Evolutionary conservation across 2,113 vertebrate genomes (phyloP), one percentile per base, ranked within the genome.

Genomic region (Cavia porcellus): DNA sequence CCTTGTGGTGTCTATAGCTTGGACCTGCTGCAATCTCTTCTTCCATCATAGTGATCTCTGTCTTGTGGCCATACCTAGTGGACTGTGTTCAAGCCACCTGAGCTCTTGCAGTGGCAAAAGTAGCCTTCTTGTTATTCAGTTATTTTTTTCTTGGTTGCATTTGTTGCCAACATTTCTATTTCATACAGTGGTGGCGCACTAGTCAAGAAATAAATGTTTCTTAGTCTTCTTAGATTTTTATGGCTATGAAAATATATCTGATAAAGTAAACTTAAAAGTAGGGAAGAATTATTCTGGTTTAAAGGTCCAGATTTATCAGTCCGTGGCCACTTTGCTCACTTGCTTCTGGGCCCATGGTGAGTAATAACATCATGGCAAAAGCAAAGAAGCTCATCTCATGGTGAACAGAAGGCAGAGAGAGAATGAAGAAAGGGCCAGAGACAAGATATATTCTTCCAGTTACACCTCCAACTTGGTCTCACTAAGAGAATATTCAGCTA

Each of bases 1-100:
- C 11, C 15, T 75, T 70, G 68, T 20, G 2, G 3, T 2, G 2
- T 42, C 79, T 86, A 3, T 2, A 68, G 1, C 17, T 47, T 30
- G n/a, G 52, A 32, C 5, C 13, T 24, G 6, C 52, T 57, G 1
- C 24, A 25, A 30, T 11, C 0, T 0, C 32, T 5, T 74, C 66
- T 86, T 55, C 12, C 17, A 24, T 5, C 0, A 13, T 38, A 32
- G n/a, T 77, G 11, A 10, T 55, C 13, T 92, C 91, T 91, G 35
- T 35, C 38, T 2, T 24, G 17, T 59, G n/a, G 8, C 10, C 52
- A 52, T 30, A 52, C 2, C 4, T 10, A 20, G 3, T 8, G 4
- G 90, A 24, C 3, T 7, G 20, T 85, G 6, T 61, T 77, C 32
- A 81, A 8, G 24, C 66, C 6, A 38, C 4, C 45, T 32, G 32